Evolutionary conservation across 2,888 invertebrate species (phyloP).

Genomic region (Lochmaea crataegi): DNA sequence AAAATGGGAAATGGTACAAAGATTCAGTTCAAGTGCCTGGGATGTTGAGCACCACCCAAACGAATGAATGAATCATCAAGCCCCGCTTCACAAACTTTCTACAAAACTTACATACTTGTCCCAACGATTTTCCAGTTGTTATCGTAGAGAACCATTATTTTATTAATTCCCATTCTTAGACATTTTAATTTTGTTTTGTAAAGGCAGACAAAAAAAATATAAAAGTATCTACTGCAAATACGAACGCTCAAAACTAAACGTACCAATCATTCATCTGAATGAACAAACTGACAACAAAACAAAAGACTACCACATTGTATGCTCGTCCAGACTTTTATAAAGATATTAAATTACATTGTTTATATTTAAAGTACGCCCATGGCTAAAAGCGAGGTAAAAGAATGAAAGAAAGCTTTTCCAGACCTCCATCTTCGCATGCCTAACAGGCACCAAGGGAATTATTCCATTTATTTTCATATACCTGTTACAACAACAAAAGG

Average conservation of each 20-base stretch:
- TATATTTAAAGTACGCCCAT: conserved; percentile 15
- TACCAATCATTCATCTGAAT: not conserved
- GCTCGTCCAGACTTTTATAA: not conserved
- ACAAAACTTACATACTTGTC: too few relatives aligned
- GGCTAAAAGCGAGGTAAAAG: conserved; percentile 24
- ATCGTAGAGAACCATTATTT: too few relatives aligned
- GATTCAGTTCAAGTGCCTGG: too few relatives aligned
- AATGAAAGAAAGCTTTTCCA: conserved; percentile 29
- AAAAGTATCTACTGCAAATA: not conserved
- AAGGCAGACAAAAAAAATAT: too few relatives aligned
- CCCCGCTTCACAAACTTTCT: too few relatives aligned
- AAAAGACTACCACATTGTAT: not conserved
- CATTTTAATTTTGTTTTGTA: too few relatives aligned
- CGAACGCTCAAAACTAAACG: not conserved
- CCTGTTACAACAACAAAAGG: conserved; percentile 37
- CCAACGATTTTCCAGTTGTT: too few relatives aligned
- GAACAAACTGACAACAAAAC: not conserved
- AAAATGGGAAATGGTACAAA: too few relatives aligned
- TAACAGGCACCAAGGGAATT: conserved; percentile 37
- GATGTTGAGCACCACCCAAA: too few relatives aligned
- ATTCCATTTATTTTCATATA: conserved; percentile 48
- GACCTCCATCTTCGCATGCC: conserved; percentile 25
- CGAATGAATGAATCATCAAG: too few relatives aligned
- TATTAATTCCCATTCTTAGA: too few relatives aligned
- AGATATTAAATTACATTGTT: not conserved